These are phyloP conservation scores for Peromyscus californicus DNA, from an alignment of 2,113 vertebrate genomes.

Conservation along the genomic window DNA sequence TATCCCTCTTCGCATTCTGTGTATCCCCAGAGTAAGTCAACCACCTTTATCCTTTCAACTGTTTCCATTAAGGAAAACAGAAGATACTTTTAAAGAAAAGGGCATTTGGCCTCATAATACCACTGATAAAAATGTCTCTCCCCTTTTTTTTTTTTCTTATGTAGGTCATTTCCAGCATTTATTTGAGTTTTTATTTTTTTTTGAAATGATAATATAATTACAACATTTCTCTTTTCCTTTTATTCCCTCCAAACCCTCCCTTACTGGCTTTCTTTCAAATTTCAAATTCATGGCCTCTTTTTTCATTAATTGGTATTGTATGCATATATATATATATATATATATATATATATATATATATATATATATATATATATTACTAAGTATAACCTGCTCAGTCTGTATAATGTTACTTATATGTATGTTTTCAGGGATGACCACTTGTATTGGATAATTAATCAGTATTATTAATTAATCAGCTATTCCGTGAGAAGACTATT, in stretches of 20 bases:
- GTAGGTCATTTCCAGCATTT: conserved; percentile 40
- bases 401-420: background rate
- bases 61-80: conserved; percentile 71
- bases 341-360: no score
- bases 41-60: conserved; percentile 67
- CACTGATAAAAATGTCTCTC: conserved; percentile 7
- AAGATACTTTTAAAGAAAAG: conserved; percentile 66
- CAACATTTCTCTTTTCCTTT: background rate
- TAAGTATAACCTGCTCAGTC: background rate
- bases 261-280: background rate
- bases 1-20: conserved; percentile 17
- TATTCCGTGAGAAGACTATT: background rate
- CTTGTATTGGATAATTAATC: background rate
- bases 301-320: background rate
- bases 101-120: conserved; percentile 41
- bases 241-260: background rate
- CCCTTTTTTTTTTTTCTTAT: background rate
- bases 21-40: conserved; percentile 55
- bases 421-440: background rate
- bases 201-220: background rate
- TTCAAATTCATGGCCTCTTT: background rate
- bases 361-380: no score
- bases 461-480: background rate
- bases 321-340: background rate
- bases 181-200: conserved; percentile 12